These are phyloP conservation scores for Boloria selene DNA, from an alignment of 2,888 invertebrate genomes.

Conservation along the genomic window DNA sequence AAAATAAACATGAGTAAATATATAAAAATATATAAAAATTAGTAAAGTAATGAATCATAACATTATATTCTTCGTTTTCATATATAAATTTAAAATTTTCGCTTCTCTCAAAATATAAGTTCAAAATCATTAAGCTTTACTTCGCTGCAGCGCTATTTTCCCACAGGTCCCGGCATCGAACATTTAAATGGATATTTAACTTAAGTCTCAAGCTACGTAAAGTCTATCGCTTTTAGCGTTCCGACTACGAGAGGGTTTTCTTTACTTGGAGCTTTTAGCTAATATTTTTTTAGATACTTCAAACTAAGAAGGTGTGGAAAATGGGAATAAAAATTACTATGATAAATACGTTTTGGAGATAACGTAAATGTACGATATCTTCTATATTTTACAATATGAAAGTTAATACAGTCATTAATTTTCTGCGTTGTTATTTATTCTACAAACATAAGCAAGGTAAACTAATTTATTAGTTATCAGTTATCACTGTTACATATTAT, in stretches of 20 bases:
- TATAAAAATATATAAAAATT: too few species aligned
- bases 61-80: background rate
- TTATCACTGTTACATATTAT: too few species aligned
- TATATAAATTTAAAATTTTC: conserved; percentile 13
- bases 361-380: too few species aligned
- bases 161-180: conserved; percentile 61
- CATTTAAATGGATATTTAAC: conserved; percentile 82
- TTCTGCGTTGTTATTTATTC: too few species aligned
- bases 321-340: background rate
- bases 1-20: too few species aligned
- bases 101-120: conserved; percentile 27
- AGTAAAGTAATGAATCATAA: too few species aligned
- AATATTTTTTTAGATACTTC: conserved; percentile 56
- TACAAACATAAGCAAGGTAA: too few species aligned
- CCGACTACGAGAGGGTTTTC: conserved; percentile 56
- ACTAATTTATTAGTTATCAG: too few species aligned
- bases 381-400: too few species aligned
- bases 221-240: conserved; percentile 74
- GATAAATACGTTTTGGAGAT: too few species aligned
- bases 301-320: conserved; percentile 42
- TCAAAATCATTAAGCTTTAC: conserved; percentile 48
- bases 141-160: conserved; percentile 68
- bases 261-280: conserved; percentile 68
- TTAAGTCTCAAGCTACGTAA: conserved; percentile 77
- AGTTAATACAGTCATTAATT: too few species aligned